Evolutionary conservation across 2,113 vertebrate genomes (phyloP).

Genomic region (Morone saxatilis): DNA sequence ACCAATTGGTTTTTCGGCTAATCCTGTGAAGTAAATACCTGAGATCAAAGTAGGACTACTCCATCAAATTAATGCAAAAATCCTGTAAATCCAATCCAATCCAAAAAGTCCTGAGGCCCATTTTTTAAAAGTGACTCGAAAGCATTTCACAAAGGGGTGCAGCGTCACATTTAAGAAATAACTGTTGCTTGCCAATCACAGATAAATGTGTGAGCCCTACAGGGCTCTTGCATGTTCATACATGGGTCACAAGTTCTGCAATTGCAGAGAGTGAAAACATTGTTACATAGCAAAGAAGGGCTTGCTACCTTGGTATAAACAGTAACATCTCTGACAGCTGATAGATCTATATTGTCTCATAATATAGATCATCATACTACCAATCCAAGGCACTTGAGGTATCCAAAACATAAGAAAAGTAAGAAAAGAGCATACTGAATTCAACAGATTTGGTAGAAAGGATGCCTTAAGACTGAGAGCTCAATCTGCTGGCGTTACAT

Average conservation of each 20-base stretch:
- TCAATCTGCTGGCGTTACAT: not conserved
- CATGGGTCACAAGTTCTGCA: not conserved
- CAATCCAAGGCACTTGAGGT: not conserved
- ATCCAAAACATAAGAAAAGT: not conserved
- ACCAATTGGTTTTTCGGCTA: not conserved
- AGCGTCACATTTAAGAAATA: not conserved
- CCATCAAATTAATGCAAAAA: slow-evolving; percentile 13
- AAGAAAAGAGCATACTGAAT: not conserved
- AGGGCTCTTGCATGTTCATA: not conserved
- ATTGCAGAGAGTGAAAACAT: not conserved
- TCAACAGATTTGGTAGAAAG: slow-evolving; percentile 8
- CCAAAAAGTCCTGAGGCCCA: not conserved
- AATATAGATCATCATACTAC: not conserved
- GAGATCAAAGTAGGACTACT: slow-evolving; percentile 4
- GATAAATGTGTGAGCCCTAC: not conserved
- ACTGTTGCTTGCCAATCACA: not conserved
- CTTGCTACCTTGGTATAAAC: not conserved
- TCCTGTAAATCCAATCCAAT: not conserved
- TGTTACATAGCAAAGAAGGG: not conserved
- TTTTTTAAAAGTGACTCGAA: not conserved
- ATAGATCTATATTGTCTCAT: not conserved
- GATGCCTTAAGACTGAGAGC: not conserved
- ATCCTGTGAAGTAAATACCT: not conserved
- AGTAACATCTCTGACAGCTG: slow-evolving; percentile 18
- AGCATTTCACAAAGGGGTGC: not conserved